These are phyloP conservation scores for Megalops cyprinoides DNA, from an alignment of 2,797 vertebrate genomes.

Conservation along the genomic window DNA sequence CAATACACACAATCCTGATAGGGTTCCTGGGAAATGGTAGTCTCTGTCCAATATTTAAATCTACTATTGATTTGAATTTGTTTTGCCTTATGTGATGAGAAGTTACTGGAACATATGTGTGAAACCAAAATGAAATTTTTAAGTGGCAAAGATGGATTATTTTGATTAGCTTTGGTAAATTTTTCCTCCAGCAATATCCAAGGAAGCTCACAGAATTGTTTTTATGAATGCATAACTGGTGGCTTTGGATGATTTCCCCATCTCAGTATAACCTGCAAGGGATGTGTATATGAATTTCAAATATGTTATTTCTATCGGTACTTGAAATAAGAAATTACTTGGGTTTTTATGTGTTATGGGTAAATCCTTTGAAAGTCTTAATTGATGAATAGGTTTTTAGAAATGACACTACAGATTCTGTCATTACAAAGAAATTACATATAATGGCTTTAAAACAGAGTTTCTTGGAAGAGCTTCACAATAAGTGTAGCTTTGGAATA, in stretches of 20 bases:
- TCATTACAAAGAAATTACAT: no score
- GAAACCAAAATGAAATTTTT: not conserved
- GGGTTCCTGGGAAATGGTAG: not conserved
- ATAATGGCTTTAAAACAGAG: no score
- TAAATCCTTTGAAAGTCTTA: not conserved
- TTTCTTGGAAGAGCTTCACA: no score
- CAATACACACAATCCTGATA: not conserved
- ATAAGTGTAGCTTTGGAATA: no score
- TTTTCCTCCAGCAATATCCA: not conserved
- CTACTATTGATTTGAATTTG: conserved; percentile 10
- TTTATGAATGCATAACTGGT: not conserved
- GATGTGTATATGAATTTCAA: not conserved
- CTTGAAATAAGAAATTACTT: not conserved
- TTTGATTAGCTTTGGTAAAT: not conserved
- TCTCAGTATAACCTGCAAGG: not conserved
- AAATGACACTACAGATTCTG: not conserved
- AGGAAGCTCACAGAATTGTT: not conserved
- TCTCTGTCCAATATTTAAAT: not conserved
- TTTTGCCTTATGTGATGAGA: conserved; percentile 33
- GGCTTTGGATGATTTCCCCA: not conserved
- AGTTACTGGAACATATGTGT: conserved; percentile 18
- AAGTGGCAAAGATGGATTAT: not conserved
- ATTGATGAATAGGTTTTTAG: not conserved
- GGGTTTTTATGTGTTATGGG: no score
- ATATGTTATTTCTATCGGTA: not conserved